Conservation (phyloP, 2,888 invertebrate species). For the Pheosia tremula region DNA sequence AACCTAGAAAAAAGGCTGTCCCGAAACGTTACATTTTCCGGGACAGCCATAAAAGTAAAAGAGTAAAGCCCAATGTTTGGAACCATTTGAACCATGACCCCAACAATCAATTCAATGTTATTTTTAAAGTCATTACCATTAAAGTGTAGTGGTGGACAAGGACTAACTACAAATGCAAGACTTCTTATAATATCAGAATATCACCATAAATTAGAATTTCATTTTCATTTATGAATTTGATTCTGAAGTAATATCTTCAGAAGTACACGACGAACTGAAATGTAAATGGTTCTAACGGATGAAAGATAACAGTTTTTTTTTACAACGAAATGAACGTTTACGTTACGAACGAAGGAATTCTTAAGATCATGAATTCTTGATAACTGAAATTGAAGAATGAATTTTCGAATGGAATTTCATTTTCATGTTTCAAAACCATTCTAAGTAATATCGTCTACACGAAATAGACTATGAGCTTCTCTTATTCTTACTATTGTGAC, state of each 20-base stretch:
- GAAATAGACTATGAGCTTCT: too few species aligned
- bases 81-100: too few species aligned
- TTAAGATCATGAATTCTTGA: conserved; percentile 1
- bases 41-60: too few species aligned
- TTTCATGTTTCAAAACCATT: not conserved
- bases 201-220: conserved; percentile 2
- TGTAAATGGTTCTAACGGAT: conserved; percentile 1
- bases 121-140: too few species aligned
- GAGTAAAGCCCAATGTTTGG: too few species aligned
- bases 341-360: not conserved
- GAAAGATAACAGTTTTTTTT: not conserved
- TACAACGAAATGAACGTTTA: not conserved
- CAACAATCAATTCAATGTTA: too few species aligned
- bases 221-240: not conserved
- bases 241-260: not conserved
- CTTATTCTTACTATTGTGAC: too few species aligned
- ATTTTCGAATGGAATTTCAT: not conserved
- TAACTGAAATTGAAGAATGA: not conserved
- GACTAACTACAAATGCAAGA: too few species aligned
- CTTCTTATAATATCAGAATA: not conserved
- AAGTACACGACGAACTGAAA: not conserved
- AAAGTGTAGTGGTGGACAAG: too few species aligned
- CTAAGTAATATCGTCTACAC: too few species aligned
- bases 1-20: too few species aligned
- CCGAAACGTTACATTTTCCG: too few species aligned